Base-by-base conservation (phyloP, 1,140 invertebrate genomes). In the Pentalonia nigronervosa region DNA sequence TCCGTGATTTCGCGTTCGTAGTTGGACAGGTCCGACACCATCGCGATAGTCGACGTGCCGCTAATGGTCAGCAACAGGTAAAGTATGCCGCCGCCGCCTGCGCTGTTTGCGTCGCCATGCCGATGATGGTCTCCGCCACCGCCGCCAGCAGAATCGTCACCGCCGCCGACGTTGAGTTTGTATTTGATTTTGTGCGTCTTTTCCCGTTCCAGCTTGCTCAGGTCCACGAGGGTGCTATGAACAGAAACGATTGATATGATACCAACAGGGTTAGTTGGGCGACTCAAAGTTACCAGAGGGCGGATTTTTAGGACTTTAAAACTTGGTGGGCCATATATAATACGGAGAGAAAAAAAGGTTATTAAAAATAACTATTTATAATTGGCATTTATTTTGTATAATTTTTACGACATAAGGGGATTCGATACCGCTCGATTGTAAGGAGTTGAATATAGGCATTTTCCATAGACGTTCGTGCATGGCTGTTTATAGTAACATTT, bases 31-130 rank as follows among this genome's bases (percentile, higher is more conserved):
- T 99, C 98, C 11, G 98, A 98, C 92, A 99, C 98, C 0, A 98
- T 98, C 95, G 99, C 98, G 1, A 97, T 97, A 1, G 98, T 98
- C 0, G 91, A 93, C 1, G 98, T 99, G 0, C 98, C 99, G 94
- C 98, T 99, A 34, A 99, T 99, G 0, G 99, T 99, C 1, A 99
- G 95, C 91, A 99, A 96, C 9, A 99, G 95, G 95, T 98, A 98
- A 88, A 99, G 97, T 93, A 97, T 97, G 1, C 99, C 99, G 3
- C 45, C 34, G 0, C 1, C 25, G 7, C 98, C 1, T 97, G 21
- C 21, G 7, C 97, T 1, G 45, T 47, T 98, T 0, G 98, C 7
- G 20, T 25, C 1, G 98, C 99, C 0, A 17, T 76, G 6, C 98
- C 99, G 94, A 98, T 99, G 36, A 99, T 99, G 0, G 99, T 99